Base-by-base conservation (phyloP, 2,113 vertebrate genomes). In the Pangasianodon gigas region DNA sequence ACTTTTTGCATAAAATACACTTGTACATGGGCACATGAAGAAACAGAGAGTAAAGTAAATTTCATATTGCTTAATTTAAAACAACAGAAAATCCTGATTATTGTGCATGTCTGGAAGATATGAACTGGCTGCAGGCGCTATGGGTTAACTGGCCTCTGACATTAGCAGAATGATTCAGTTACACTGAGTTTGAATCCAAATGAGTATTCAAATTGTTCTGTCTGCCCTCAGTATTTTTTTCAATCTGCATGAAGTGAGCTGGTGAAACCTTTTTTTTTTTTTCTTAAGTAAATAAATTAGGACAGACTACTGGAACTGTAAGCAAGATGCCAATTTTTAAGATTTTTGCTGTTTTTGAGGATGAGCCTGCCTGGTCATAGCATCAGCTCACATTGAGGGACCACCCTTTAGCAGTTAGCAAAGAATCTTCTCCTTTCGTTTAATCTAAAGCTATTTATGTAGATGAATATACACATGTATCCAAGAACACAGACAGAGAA, bases 201-300 rank as follows among this genome's bases (percentile, higher is more conserved):
- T 92, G 94, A 95, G 95, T 95, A 94, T 95, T 95, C 94, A 94
- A 93, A 95, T 95, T 94, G 93, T 92, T 93, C 92, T 93, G 92
- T 94, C 93, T 75, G 91, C 79, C 92, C 91, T 93, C 88, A 92
- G 93, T 94, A 91, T 91, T 91, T 24, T 75, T 77, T 37, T 19
- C 58, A 62, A 6, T 74, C 32, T 74, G 87, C 84, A 89, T 67
- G 48, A 81, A 62, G 88, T 92, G 89, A 93, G 92, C 56, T 77
- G 32, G n/a, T 80, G 26, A 75, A 77, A 29, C 24, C 44, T 86
- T 84, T 84, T 24, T 58, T 65, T 62, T 32, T 32, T 32, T 67
- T 0, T 90, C 74, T 91, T 89, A 87, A 82, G 87, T 79, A 90
- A 93, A 91, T 91, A 88, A 88, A 93, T 94, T 86, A 75, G 91